Conservation (phyloP, 2,888 invertebrate species). For the Sympetrum striolatum region DNA sequence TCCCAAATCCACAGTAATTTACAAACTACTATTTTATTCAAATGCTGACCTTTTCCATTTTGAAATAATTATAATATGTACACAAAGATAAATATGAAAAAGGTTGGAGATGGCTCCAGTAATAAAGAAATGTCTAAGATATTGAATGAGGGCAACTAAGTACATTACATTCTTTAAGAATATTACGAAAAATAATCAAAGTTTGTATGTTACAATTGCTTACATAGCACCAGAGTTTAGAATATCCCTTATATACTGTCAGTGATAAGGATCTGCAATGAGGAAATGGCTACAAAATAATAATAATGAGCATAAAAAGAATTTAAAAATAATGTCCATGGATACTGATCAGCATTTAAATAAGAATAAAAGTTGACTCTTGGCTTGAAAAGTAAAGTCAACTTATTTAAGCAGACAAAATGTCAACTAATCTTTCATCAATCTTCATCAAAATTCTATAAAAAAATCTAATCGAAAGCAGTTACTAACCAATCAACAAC, state of each 20-base stretch:
- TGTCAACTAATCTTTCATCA: conserved; percentile 4
- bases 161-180: not conserved
- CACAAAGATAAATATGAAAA: not conserved
- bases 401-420: conserved; percentile 10
- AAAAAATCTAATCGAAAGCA: conserved; percentile 9
- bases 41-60: conserved; percentile 22
- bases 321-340: not conserved
- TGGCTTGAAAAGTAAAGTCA: not conserved
- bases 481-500: conserved; percentile 21
- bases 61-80: not conserved
- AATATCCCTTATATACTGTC: not conserved
- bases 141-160: not conserved
- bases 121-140: not conserved
- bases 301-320: not conserved
- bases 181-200: not conserved
- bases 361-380: not conserved
- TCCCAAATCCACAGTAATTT: conserved; percentile 5
- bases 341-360: conserved; percentile 27
- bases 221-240: not conserved
- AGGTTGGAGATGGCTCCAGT: not conserved
- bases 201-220: not conserved
- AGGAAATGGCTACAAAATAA: not conserved
- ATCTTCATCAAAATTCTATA: conserved; percentile 18
- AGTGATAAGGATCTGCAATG: not conserved
- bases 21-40: conserved; percentile 8